These are phyloP conservation scores for Eurosta solidaginis DNA, from an alignment of 1,140 invertebrate species.

Conservation along the genomic window DNA sequence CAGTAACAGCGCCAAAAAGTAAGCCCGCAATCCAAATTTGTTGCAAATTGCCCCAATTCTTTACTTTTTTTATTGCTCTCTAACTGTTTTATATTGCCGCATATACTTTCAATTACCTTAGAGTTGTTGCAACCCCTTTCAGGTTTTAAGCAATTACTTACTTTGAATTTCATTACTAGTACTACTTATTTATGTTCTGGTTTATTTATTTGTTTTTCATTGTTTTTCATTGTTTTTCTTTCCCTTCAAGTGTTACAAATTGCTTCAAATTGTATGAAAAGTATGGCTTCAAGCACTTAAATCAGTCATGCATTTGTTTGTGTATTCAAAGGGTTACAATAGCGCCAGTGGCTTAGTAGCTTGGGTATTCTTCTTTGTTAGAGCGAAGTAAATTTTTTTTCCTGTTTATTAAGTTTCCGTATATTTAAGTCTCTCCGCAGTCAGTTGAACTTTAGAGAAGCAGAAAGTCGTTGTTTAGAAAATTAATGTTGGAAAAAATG, in stretches of 20 bases:
- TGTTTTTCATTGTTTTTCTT: neutral
- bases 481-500: neutral
- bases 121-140: neutral
- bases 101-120: too few relatives aligned
- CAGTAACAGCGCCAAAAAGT: too few relatives aligned
- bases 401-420: neutral
- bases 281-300: neutral
- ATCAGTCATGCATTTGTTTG: neutral
- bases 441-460: neutral
- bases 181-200: conserved; percentile 4
- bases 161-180: neutral
- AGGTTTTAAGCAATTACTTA: neutral
- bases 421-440: neutral
- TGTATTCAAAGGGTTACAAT: too few relatives aligned
- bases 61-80: too few relatives aligned
- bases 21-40: too few relatives aligned
- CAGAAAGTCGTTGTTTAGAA: neutral
- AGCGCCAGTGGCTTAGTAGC: neutral
- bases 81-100: too few relatives aligned
- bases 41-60: too few relatives aligned
- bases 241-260: conserved; percentile 4
- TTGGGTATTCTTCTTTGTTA: neutral
- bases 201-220: neutral
- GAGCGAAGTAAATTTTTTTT: too few relatives aligned
- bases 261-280: neutral